Percentiles rank a stretch among this genome's conserved stretches.
Evolutionary conservation across 2,113 vertebrate genomes (phyloP).

Genomic region (Gasterosteus aculeatus): DNA sequence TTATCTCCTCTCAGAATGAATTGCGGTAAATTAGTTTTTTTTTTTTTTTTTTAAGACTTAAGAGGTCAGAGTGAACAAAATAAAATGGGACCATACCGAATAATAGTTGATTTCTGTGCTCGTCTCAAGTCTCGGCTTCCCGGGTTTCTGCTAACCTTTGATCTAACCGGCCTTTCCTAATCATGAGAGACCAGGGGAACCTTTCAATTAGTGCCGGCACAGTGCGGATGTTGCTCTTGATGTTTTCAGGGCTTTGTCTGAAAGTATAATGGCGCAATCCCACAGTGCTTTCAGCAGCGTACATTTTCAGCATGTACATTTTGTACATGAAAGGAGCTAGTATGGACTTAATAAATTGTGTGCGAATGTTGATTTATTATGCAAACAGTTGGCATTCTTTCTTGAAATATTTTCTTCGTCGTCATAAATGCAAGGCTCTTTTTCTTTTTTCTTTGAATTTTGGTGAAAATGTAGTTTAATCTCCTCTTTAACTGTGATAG

Average conservation of each 20-base stretch:
- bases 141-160: constrained; percentile 20
- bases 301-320: neutral
- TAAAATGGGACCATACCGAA: constrained; percentile 17
- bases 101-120: constrained; percentile 22
- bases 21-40: constrained; percentile 24
- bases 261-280: neutral
- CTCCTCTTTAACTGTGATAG: constrained; percentile 19
- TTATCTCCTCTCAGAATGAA: constrained; percentile 5
- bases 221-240: neutral
- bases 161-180: constrained; percentile 5
- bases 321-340: neutral
- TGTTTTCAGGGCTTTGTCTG: constrained; percentile 4
- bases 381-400: neutral
- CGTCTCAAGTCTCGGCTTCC: constrained; percentile 8
- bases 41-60: neutral
- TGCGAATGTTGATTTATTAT: neutral
- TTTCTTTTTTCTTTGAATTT: neutral
- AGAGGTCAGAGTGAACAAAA: constrained; percentile 4
- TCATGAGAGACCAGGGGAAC: constrained; percentile 10
- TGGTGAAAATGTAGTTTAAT: neutral
- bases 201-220: constrained; percentile 24
- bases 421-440: neutral
- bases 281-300: neutral
- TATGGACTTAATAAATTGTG: neutral
- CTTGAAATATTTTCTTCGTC: neutral